phyloP scores from a whole-genome alignment of 1,140 invertebrate genomes.

The Drosophila sechellia region DNA sequence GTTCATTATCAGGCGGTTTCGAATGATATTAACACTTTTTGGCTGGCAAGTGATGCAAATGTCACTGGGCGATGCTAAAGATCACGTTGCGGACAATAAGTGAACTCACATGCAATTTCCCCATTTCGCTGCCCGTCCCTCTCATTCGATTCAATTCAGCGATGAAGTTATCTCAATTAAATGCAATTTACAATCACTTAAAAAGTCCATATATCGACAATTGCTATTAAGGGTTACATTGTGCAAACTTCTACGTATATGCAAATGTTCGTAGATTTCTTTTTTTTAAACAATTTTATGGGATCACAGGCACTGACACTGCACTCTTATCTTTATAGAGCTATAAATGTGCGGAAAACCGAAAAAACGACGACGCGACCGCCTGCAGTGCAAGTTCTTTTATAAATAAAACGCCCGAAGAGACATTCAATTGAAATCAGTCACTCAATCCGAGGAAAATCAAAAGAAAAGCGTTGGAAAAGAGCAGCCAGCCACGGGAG shows the following conservation, averaged over 20 bases:
- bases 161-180: slow-evolving; percentile 38
- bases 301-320: slow-evolving; percentile 21
- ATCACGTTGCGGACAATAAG: slow-evolving; percentile 32
- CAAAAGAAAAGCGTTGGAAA: slow-evolving; percentile 62
- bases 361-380: slow-evolving; percentile 51
- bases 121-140: slow-evolving; percentile 45
- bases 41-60: slow-evolving; percentile 4
- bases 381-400: slow-evolving; percentile 80
- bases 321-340: slow-evolving; percentile 51
- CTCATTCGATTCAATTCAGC: slow-evolving; percentile 15
- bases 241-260: slow-evolving; percentile 35
- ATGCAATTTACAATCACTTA: slow-evolving; percentile 59
- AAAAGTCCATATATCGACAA: slow-evolving; percentile 29
- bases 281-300: slow-evolving; percentile 41
- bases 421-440: slow-evolving; percentile 70
- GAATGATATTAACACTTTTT: slow-evolving; percentile 17
- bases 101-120: slow-evolving; percentile 76
- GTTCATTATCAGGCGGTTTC: neutral
- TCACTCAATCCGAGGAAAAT: slow-evolving; percentile 68
- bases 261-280: slow-evolving; percentile 22
- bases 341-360: slow-evolving; percentile 31
- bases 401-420: slow-evolving; percentile 76
- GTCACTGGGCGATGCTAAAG: slow-evolving; percentile 23
- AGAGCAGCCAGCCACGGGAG: slow-evolving; percentile 39
- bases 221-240: slow-evolving; percentile 42